A percentile compares a stretch with the other conserved stretches of the same genome.
These are phyloP conservation scores for Odocoileus virginianus DNA, from an alignment of 2,113 vertebrate genomes.

Conservation along the genomic window DNA sequence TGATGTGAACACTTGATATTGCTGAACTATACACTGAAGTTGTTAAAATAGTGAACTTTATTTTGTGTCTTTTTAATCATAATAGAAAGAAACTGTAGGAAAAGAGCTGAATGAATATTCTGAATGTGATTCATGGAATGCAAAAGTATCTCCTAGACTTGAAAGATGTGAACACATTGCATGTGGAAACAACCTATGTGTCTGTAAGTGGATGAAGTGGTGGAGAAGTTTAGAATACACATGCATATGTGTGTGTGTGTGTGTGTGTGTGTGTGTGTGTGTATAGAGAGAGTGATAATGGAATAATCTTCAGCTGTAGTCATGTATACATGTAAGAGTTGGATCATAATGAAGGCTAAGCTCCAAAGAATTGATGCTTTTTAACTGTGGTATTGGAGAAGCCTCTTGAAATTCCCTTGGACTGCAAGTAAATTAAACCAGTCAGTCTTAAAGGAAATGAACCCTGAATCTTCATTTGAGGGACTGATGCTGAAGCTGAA, in stretches of 20 bases:
- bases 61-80: background rate
- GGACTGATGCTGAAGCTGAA: background rate
- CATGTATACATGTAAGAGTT: background rate
- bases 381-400: background rate
- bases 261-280: no score
- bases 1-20: background rate
- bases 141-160: background rate
- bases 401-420: background rate
- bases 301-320: background rate
- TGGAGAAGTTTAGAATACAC: background rate
- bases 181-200: background rate
- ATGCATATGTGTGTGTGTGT: accelerated
- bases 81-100: background rate
- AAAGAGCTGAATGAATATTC: background rate
- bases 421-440: background rate
- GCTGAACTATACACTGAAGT: background rate
- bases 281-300: background rate
- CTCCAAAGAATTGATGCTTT: background rate
- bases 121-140: background rate
- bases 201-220: background rate
- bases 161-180: background rate
- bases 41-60: background rate
- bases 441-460: background rate
- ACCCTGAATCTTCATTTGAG: background rate
- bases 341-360: background rate